Evolutionary conservation across 2,797 vertebrate genomes (phyloP), one percentile per base, ranked within the genome.

Genomic region (Syngnathus rostellatus): DNA sequence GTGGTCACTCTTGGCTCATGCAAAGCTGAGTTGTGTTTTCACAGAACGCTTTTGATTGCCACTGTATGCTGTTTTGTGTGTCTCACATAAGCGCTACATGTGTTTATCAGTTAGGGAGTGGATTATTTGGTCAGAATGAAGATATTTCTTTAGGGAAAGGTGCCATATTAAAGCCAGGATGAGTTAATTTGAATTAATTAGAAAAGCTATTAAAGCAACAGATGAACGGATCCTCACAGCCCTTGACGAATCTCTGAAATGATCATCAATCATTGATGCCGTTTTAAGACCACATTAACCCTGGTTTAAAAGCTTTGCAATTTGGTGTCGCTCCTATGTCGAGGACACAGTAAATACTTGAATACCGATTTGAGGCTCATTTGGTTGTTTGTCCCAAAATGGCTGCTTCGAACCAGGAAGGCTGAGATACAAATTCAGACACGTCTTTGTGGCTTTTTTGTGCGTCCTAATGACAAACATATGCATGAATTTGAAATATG

Each of bases 21-120:
- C 12, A 54, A 11, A 54, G 53, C 53, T 5, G 53, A 54, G 53
- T 1, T 12, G 6, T 11, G 21, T 55, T 66, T 69, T 19, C 6
- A 41, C 41, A 6, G 55, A 68, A 64, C 21, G 38, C 64, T 46
- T 51, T 68, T 64, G 75, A 80, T 71, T 70, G 65, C 64, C 64
- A 66, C 40, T 23, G 21, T 59, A 76, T 66, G 23, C 43, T 39
- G 59, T 65, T 64, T 46, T 66, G 69, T 74, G 62, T 72, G 70
- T 31, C 2, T 57, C 2, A 3, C 12, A 1, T 59, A 16, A 38
- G 25, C 31, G 51, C 21, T 23, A 23, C 51, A 5, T 12, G 51
- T 2, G 10, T 54, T 25, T 38, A 17, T 37, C 17, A 37, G 16
- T 17, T 16, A 59, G 57, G 31, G 21, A 39, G 51, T 48, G 46